Base-by-base conservation (phyloP, 2,113 vertebrate genomes). In the Plotosus lineatus region DNA sequence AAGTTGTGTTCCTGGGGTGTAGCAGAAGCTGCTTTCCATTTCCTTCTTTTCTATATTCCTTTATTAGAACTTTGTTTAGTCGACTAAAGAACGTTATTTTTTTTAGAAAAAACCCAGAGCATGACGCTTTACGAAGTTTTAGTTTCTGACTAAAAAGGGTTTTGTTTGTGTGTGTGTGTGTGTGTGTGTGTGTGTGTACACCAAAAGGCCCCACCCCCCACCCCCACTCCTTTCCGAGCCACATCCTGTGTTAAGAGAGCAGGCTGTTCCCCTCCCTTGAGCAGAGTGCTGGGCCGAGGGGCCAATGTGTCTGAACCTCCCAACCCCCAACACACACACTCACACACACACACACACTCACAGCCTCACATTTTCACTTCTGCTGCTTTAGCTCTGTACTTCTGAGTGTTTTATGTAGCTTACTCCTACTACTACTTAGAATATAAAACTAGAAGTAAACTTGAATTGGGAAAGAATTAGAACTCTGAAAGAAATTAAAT, bases 171-270 rank as follows among this genome's bases (percentile, higher is more conserved):
- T 86, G 86, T 86, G 89, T 85, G 84, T 88, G 85, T 21, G 56
- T 75, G 73, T 63, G 17, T 80, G 86, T 82, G 86, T 84, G 83
- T n/a, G 85, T 81, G 84, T 55, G 75, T 17, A 55, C 55, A 76
- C 72, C 61, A 14, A 81, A 85, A 61, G 80, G 87, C 89, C 90
- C 91, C 91, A 91, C 88, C 91, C 88, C 85, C 88, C 89, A 90
- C 91, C 91, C 90, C 88, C 91, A 88, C 85, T 88, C 86, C 88
- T 87, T 91, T 87, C 89, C 84, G 87, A 90, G 88, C 91, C 91
- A 92, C 92, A 92, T 94, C 92, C 92, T 93, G 92, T 94, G 90
- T 92, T 90, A 44, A 66, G 87, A 91, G 89, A 90, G 88, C 86
- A 74, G 85, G 88, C 86, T 89, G 89, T 90, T 61, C 90, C 89